Evolutionary conservation across 1,140 invertebrate species (phyloP), one percentile per base, ranked within the genome.

Genomic region (Adoxophyes honmai): DNA sequence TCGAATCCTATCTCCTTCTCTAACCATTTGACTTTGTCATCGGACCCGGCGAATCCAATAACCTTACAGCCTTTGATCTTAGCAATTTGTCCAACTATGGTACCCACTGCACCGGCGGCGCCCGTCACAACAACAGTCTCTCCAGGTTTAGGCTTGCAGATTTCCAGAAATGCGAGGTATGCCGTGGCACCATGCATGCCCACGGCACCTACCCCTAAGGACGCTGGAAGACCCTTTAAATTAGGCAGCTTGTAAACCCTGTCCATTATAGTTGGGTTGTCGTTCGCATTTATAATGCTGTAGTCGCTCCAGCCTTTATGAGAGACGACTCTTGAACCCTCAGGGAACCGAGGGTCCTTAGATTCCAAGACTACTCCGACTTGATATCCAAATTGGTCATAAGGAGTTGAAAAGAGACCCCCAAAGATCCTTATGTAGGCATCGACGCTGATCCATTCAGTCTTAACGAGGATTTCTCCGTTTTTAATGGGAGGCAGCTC

Each of bases 1-100:
- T 95, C 93, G 72, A 94, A 93, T 15, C 90, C 90, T 0, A 94
- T 64, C 14, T 93, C 89, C 1, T 91, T 64, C 28, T 89, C 90
- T 0, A 94, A 68, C 33, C 33, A 34, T 34, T 34, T 9, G 4
- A 34, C 33, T 9, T 34, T 34, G 9, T 34, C 33, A 34, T 34
- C 33, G 33, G 33, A 34, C 4, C 33, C 33, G 9, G 33, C 33
- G n/a, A n/a, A n/a, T n/a, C n/a, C n/a, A n/a, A n/a, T n/a, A n/a
- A n/a, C n/a, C n/a, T n/a, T n/a, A n/a, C n/a, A n/a, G n/a, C n/a
- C n/a, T n/a, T n/a, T n/a, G n/a, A n/a, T n/a, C n/a, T n/a, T n/a
- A n/a, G n/a, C n/a, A n/a, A n/a, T n/a, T n/a, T n/a, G n/a, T n/a
- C n/a, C n/a, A n/a, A n/a, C n/a, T n/a, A n/a, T n/a, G 33, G 33